Base-by-base conservation (phyloP, 2,797 vertebrate species). In the Linurgus olivaceus region DNA sequence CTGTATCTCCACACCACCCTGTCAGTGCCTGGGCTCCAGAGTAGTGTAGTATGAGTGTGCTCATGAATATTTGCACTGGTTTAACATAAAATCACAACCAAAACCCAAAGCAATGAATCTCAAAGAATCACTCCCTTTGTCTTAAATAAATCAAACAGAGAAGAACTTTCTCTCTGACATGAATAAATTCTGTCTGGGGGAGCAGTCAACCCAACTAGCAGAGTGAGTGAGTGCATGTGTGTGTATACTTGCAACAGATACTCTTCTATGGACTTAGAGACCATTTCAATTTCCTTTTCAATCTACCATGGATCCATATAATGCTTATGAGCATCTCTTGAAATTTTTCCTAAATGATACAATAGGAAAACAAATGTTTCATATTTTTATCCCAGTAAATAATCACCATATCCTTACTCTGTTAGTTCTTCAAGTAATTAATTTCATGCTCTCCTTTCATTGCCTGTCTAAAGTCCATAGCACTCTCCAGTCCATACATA, bases 11-110 rank as follows among this genome's bases (percentile, higher is more conserved):
- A 83, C 13, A 59, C 7, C 6, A 84, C 21, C 2, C 2, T 5
- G 16, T 14, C 21, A 51, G 42, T 8, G 19, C 13, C 25, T 47
- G 19, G 5, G 52, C 11, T 66, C 71, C 23, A 47, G 11, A 48
- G 70, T 10, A 47, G 13, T 6, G 54, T 44, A 24, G 11, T 47
- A 0, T 7, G 47, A 35, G 4, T 8, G 11, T 24, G 54, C 8
- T 59, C 18, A 10, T 47, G 45, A 89, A 26, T 72, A 67, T 42
- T 58, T 67, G 26, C 44, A 47, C 21, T 42, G 14, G 3, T 68
- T 85, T 68, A 88, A 82, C 17, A 45, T 10, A 35, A 85, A 87
- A 85, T 31, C 28, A 44, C 71, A 80, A 66, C 6, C 12, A 47
- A 95, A 86, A 11, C 35, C 6, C 15, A 47, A 81, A 66, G 40